Evolutionary conservation across 2,113 vertebrate genomes (phyloP).

Genomic region (Neotoma lepida): DNA sequence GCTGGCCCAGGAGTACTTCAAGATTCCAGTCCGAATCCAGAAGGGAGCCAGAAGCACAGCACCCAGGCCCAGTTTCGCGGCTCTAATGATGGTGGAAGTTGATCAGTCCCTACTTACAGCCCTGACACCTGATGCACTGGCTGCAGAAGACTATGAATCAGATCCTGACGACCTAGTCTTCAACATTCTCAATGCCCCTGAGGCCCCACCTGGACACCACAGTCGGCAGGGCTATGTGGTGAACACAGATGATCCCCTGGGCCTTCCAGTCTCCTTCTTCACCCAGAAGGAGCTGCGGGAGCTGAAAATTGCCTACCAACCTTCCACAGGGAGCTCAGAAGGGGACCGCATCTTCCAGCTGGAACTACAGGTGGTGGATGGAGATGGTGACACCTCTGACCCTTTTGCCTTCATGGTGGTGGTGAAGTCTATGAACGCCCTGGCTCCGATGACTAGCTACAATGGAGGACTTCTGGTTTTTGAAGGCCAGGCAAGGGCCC

Average conservation of each 20-base stretch:
- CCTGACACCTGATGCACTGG: conserved; percentile 76
- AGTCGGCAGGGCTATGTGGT: conserved; percentile 81
- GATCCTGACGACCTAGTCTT: conserved; percentile 77
- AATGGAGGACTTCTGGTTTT: conserved; percentile 86
- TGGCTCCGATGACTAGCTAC: conserved; percentile 87
- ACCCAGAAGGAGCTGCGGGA: conserved; percentile 86
- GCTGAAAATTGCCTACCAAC: conserved; percentile 90
- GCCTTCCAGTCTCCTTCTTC: conserved; percentile 86
- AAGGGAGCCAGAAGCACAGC: conserved; percentile 42
- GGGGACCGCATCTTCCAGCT: conserved; percentile 88
- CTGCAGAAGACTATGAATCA: conserved; percentile 78
- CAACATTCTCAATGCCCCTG: conserved; percentile 69
- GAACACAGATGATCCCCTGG: conserved; percentile 88
- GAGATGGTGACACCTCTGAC: conserved; percentile 86
- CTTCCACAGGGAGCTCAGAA: conserved; percentile 84
- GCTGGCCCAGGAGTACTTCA: conserved; percentile 78
- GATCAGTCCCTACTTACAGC: conserved; percentile 77
- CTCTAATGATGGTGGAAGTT: conserved; percentile 78
- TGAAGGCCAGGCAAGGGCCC: conserved; percentile 87
- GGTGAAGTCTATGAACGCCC: conserved; percentile 88
- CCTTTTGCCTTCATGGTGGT: conserved; percentile 89
- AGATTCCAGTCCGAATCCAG: conserved; percentile 77
- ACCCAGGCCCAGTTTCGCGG: conserved; percentile 72
- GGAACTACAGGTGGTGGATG: conserved; percentile 88
- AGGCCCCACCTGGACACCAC: neutral